These are phyloP conservation scores for Bryconaethiops microstoma DNA, from an alignment of 2,797 vertebrate species.

Conservation along the genomic window DNA sequence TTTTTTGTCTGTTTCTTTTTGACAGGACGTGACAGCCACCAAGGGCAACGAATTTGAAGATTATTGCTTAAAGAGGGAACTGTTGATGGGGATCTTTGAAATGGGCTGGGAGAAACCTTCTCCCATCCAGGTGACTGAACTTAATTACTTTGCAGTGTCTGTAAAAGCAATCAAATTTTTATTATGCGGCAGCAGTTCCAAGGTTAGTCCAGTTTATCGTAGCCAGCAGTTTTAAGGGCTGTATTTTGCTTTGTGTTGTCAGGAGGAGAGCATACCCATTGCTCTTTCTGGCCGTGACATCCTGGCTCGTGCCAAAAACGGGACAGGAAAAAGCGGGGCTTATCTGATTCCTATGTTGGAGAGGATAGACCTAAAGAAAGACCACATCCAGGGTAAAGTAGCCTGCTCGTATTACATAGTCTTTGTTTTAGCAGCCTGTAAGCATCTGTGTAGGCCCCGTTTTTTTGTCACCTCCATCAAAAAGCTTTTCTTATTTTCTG, in stretches of 20 bases:
- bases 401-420: background rate
- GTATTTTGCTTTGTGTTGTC: background rate
- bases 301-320: conserved; percentile 82
- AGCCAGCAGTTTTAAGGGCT: background rate
- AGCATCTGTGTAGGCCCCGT: background rate
- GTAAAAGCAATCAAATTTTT: background rate
- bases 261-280: conserved; percentile 87
- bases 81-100: conserved; percentile 85
- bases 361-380: conserved; percentile 83
- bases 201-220: background rate
- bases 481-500: background rate
- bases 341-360: conserved; percentile 84
- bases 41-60: conserved; percentile 87
- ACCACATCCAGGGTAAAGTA: conserved; percentile 79
- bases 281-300: conserved; percentile 83
- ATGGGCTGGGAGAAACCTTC: conserved; percentile 87
- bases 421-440: background rate
- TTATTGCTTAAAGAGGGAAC: conserved; percentile 84
- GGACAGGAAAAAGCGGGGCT: conserved; percentile 83
- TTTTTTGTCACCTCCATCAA: background rate
- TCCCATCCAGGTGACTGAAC: conserved; percentile 77
- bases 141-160: background rate
- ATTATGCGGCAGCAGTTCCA: background rate
- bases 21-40: conserved; percentile 81
- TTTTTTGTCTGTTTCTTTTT: background rate